Evolutionary conservation across 2,113 vertebrate species (phyloP).

Genomic region (Engraulis encrasicolus): DNA sequence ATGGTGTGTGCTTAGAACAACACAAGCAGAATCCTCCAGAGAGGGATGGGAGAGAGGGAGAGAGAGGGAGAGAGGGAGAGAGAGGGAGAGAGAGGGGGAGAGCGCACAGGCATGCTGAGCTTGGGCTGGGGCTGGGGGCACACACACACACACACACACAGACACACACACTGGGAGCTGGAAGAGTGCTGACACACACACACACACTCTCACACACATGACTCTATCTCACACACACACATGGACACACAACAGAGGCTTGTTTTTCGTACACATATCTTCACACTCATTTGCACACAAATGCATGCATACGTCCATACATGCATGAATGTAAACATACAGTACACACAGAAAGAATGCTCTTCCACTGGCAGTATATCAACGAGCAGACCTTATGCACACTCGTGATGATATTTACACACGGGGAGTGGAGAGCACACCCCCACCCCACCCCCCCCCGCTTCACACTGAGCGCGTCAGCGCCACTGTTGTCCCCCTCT

Average conservation of each 20-base stretch:
- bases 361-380: neutral
- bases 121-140: constrained; percentile 55
- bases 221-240: constrained; percentile 65
- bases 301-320: constrained; percentile 61
- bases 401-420: neutral
- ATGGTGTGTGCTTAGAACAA: constrained; percentile 85
- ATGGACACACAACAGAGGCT: constrained; percentile 56
- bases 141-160: constrained; percentile 69
- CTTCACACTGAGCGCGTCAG: constrained; percentile 23
- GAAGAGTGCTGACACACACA: constrained; percentile 58
- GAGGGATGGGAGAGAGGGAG: no score
- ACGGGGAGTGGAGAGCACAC: neutral
- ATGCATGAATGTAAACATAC: no score
- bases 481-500: constrained; percentile 56
- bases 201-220: constrained; percentile 68
- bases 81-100: no score
- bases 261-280: constrained; percentile 60
- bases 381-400: neutral
- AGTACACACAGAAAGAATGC: no score
- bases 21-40: constrained; percentile 75
- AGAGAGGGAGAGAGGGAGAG: no score
- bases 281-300: constrained; percentile 68
- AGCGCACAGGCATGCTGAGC: neutral
- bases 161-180: constrained; percentile 56
- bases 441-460: constrained; percentile 49